Evolutionary conservation across 2,113 vertebrate species (phyloP).

Genomic region (Oncorhynchus keta): DNA sequence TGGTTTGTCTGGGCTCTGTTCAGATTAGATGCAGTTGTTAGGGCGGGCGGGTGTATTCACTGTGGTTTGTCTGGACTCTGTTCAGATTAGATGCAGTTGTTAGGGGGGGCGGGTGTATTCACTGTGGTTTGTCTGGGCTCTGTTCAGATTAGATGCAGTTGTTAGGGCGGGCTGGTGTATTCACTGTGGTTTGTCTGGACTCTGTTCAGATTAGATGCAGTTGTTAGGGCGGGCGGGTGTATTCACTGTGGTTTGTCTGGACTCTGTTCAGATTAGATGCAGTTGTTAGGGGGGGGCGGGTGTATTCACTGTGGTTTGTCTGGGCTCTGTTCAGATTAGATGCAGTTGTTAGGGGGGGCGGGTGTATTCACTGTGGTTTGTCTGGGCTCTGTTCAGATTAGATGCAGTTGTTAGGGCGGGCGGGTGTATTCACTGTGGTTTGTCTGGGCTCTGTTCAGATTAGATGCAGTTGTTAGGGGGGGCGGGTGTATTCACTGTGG

Average conservation of each 20-base stretch:
- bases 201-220: constrained; percentile 46
- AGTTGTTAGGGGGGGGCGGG: constrained; percentile 46
- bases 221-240: constrained; percentile 40
- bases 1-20: constrained; percentile 9
- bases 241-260: not conserved
- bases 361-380: constrained; percentile 20
- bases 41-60: constrained; percentile 16
- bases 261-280: constrained; percentile 37
- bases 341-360: constrained; percentile 51
- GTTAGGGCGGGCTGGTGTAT: constrained; percentile 26
- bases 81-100: constrained; percentile 55
- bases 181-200: constrained; percentile 6
- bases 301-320: constrained; percentile 17
- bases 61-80: constrained; percentile 3
- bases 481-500: constrained; percentile 19
- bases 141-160: constrained; percentile 37
- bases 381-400: constrained; percentile 18
- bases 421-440: constrained; percentile 18
- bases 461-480: constrained; percentile 50
- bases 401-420: constrained; percentile 50
- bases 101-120: constrained; percentile 17
- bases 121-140: constrained; percentile 7
- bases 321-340: not conserved
- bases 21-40: constrained; percentile 53
- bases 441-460: constrained; percentile 19